Base-by-base conservation (phyloP, 1,140 invertebrate genomes). In the Danaus melanippus region DNA sequence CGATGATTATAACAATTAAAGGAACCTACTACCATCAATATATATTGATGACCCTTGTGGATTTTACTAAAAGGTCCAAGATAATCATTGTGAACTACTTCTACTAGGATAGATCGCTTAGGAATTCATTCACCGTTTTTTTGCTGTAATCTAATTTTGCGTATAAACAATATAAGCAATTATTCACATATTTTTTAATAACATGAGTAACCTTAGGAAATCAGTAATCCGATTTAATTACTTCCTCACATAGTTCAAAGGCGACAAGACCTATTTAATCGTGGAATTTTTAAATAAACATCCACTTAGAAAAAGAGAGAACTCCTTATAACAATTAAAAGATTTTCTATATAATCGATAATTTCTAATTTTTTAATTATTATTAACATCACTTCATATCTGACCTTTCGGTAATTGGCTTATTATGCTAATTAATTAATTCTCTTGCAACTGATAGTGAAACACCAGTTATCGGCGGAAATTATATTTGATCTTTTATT, bases 291-390 rank as follows among this genome's bases (percentile, higher is more conserved):
- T 62, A 58, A 9, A 62, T n/a, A 9, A 67, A 41, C 10, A 48
- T 60, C 49, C 53, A 86, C 10, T 76, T 47, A 2, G 67, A 66
- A 0, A 73, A 62, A 55, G 77, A 68, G 10, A 65, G 47, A 2
- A 71, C 49, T 44, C 17, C 62, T 42, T 5, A 2, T 21, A 21
- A 9, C 59, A 56, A 43, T 70, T 47, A 0, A 70, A 61, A 11
- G 60, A 64, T 12, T 67, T 48, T 12, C 54, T 10, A 39, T 66
- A 59, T 8, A 69, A 12, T n/a, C 56, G 65, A 9, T 17, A n/a
- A 10, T 54, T 32, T n/a, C 42, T 47, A 40, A 48, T 15, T 0
- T 41, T 10, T 39, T 47, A 54, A 48, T 47, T 54, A 12, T 21
- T 42, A 42, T 8, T 8, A 10, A 54, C 10, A 47, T 54, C 40